Evolutionary conservation across 2,797 vertebrate genomes (phyloP).

Genomic region (Sebastes diploproa): DNA sequence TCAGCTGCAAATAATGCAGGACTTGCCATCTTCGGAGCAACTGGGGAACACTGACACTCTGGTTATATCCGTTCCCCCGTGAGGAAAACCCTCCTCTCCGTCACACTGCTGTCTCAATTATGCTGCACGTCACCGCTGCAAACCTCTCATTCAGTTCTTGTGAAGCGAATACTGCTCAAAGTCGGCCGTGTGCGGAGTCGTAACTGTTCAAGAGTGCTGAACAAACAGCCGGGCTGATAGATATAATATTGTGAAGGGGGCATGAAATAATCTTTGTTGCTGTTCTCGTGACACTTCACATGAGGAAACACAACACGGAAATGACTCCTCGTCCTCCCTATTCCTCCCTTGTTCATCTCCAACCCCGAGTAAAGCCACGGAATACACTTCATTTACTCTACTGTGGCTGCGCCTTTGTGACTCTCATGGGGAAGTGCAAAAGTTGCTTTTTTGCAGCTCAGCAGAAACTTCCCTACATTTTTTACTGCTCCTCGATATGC

Average conservation of each 20-base stretch:
- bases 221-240: conserved; percentile 36
- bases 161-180: conserved; percentile 21
- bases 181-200: conserved; percentile 11
- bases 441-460: conserved; percentile 56
- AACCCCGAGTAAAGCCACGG: conserved; percentile 31
- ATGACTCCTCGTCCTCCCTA: conserved; percentile 27
- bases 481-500: conserved; percentile 43
- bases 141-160: background rate
- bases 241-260: conserved; percentile 22
- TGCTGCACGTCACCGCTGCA: conserved; percentile 12
- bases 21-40: conserved; percentile 23
- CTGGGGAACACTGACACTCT: conserved; percentile 20
- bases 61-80: background rate
- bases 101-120: conserved; percentile 8
- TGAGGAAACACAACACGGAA: conserved; percentile 19
- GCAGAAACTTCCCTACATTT: conserved; percentile 57
- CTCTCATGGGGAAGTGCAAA: conserved; percentile 41
- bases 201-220: conserved; percentile 33
- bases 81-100: conserved; percentile 37
- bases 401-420: conserved; percentile 50
- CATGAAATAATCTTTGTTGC: conserved; percentile 50
- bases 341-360: conserved; percentile 42
- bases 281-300: conserved; percentile 29
- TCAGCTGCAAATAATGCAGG: conserved; percentile 26
- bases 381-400: conserved; percentile 53